A percentile compares a stretch with the other conserved stretches of the same genome.
These are phyloP conservation scores for Peromyscus leucopus DNA, from an alignment of 2,113 vertebrate genomes.

Conservation along the genomic window DNA sequence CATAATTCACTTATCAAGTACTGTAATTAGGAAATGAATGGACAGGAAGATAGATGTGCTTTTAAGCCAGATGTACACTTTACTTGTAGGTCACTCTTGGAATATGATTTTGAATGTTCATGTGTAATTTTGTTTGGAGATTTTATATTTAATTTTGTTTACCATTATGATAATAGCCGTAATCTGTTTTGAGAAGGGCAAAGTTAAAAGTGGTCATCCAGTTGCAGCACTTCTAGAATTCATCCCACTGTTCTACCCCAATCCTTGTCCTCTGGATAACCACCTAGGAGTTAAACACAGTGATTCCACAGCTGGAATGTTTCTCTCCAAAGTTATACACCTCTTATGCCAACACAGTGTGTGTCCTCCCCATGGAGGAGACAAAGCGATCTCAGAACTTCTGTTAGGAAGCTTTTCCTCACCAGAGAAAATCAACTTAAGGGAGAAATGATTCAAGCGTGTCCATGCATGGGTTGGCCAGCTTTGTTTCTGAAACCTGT, in stretches of 20 bases:
- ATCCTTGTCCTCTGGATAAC: not conserved
- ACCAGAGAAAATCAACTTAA: not conserved
- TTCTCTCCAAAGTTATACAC: not conserved
- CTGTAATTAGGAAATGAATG: constrained; percentile 17
- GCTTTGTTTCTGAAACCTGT: not conserved
- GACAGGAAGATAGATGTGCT: not conserved
- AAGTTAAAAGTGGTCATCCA: not conserved
- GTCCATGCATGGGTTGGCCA: not conserved
- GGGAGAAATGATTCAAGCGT: not conserved
- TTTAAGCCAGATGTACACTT: not conserved
- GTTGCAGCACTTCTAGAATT: not conserved
- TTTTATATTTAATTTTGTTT: not conserved
- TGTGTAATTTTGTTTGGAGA: not conserved
- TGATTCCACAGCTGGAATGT: not conserved
- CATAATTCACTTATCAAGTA: not conserved
- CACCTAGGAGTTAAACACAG: not conserved
- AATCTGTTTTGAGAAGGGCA: not conserved
- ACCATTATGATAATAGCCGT: not conserved
- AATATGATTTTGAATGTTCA: not conserved
- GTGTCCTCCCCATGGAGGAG: accelerated
- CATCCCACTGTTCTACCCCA: not conserved
- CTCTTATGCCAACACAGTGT: not conserved
- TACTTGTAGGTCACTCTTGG: not conserved
- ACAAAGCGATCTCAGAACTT: not conserved
- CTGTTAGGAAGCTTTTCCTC: not conserved